A percentile compares a stretch with the other conserved stretches of the same genome.
Evolutionary conservation across 1,140 invertebrate genomes (phyloP).

Genomic region (Lasioglossum baleicum): DNA sequence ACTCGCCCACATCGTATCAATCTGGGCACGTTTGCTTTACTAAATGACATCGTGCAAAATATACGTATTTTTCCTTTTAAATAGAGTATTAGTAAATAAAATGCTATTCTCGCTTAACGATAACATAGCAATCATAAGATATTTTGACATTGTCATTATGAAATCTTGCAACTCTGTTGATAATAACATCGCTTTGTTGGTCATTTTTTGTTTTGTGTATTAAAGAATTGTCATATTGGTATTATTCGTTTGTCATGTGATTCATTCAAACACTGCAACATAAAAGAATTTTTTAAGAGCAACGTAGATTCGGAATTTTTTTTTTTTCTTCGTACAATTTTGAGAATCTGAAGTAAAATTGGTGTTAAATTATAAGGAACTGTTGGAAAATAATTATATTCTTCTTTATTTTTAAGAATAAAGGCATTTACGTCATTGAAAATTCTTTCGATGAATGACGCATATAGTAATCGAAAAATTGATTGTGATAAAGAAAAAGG

Average conservation of each 20-base stretch:
- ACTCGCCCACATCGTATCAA: constrained; percentile 41
- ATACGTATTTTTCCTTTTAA: too few relatives aligned
- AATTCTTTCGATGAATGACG: not conserved
- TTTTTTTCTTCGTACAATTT: too few relatives aligned
- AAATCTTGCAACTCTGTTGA: not conserved
- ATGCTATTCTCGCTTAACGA: too few relatives aligned
- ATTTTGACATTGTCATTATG: constrained; percentile 16
- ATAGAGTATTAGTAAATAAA: constrained; percentile 14
- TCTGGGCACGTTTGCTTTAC: constrained; percentile 36
- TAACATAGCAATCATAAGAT: not conserved
- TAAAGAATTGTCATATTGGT: too few relatives aligned
- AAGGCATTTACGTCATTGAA: constrained; percentile 18
- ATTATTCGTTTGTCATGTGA: too few relatives aligned
- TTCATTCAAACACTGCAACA: too few relatives aligned
- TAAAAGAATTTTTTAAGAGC: too few relatives aligned
- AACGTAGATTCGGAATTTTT: too few relatives aligned
- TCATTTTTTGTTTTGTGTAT: not conserved
- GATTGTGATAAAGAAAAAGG: not conserved
- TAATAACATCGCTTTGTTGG: constrained; percentile 14
- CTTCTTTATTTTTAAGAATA: constrained; percentile 10
- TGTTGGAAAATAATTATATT: too few relatives aligned
- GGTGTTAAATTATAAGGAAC: too few relatives aligned
- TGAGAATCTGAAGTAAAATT: too few relatives aligned
- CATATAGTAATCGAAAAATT: too few relatives aligned
- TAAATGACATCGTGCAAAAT: not conserved